Evolutionary conservation across 2,113 vertebrate genomes (phyloP).

Genomic region (Camarhynchus parvulus): DNA sequence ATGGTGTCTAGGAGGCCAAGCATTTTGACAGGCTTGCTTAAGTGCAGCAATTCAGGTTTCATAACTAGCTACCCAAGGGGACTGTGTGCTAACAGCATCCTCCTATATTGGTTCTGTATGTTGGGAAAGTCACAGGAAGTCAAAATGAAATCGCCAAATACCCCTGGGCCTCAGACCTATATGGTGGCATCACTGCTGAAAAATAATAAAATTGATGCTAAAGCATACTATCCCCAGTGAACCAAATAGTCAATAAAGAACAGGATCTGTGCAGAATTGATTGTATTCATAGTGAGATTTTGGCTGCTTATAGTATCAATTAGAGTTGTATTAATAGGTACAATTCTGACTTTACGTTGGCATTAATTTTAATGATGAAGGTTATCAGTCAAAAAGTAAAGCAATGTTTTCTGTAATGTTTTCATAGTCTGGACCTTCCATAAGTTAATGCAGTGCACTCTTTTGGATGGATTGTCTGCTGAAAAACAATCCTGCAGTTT

Average conservation of each 20-base stretch:
- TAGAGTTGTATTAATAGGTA: slow-evolving; percentile 70
- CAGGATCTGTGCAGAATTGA: slow-evolving; percentile 68
- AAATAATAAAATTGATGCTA: slow-evolving; percentile 38
- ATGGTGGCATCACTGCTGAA: slow-evolving; percentile 45
- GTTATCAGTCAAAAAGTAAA: slow-evolving; percentile 72
- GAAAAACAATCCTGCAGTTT: background rate
- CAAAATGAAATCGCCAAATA: slow-evolving; percentile 64
- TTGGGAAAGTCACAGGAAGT: slow-evolving; percentile 73
- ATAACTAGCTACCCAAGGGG: slow-evolving; percentile 73
- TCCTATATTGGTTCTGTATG: slow-evolving; percentile 39
- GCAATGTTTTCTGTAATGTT: slow-evolving; percentile 36
- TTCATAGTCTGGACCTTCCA: background rate
- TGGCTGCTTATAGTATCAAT: slow-evolving; percentile 55
- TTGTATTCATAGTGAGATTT: slow-evolving; percentile 50
- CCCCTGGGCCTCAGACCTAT: slow-evolving; percentile 1
- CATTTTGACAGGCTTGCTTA: slow-evolving; percentile 77
- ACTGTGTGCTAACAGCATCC: slow-evolving; percentile 58
- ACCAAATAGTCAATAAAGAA: slow-evolving; percentile 50
- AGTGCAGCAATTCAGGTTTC: slow-evolving; percentile 80
- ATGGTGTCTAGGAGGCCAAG: slow-evolving; percentile 78
- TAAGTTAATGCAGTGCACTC: background rate
- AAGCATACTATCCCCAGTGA: background rate
- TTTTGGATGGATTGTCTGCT: background rate
- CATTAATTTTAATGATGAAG: slow-evolving; percentile 76
- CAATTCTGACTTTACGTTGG: slow-evolving; percentile 39